Conservation (phyloP, 2,888 invertebrate species). For the Liodrosophila aerea region DNA sequence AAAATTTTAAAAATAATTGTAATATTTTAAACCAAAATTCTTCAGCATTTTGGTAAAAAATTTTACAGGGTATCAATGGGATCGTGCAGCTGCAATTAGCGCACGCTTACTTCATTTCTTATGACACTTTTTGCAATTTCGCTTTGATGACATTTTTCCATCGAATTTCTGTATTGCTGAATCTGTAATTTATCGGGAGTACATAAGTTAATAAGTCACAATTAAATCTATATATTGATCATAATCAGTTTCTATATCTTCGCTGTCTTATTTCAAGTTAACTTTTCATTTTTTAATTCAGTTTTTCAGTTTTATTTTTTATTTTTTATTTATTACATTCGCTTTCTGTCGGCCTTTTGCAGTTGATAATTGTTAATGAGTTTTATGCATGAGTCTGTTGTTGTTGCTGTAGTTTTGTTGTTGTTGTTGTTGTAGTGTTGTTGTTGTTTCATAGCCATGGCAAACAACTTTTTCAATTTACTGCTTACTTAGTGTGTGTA, state of each 20-base stretch:
- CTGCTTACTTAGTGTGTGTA: conserved; percentile 12
- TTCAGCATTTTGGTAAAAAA: neutral
- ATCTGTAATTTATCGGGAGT: conserved; percentile 29
- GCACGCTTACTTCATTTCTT: conserved; percentile 24
- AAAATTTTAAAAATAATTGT: too few species aligned
- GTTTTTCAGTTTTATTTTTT: neutral
- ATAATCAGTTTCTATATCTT: too few species aligned
- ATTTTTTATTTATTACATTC: conserved; percentile 5
- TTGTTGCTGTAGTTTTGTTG: conserved; percentile 26
- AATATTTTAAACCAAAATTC: too few species aligned
- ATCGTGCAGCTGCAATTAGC: conserved; percentile 4
- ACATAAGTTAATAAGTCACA: conserved; percentile 11
- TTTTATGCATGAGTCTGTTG: conserved; percentile 28
- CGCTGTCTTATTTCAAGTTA: too few species aligned
- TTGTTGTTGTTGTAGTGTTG: conserved; percentile 29
- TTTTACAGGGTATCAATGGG: conserved; percentile 11
- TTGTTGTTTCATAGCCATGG: conserved; percentile 55
- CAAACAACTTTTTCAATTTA: conserved; percentile 60
- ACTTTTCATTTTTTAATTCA: too few species aligned
- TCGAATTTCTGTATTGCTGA: conserved; percentile 27
- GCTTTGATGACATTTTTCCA: conserved; percentile 33
- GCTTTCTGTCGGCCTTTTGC: conserved; percentile 36
- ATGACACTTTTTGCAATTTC: conserved; percentile 28
- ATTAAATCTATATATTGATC: too few species aligned
- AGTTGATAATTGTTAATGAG: conserved; percentile 63